Evolutionary conservation across 2,113 vertebrate species (phyloP), one percentile per base, ranked within the genome.

Genomic region (Eublepharis macularius): DNA sequence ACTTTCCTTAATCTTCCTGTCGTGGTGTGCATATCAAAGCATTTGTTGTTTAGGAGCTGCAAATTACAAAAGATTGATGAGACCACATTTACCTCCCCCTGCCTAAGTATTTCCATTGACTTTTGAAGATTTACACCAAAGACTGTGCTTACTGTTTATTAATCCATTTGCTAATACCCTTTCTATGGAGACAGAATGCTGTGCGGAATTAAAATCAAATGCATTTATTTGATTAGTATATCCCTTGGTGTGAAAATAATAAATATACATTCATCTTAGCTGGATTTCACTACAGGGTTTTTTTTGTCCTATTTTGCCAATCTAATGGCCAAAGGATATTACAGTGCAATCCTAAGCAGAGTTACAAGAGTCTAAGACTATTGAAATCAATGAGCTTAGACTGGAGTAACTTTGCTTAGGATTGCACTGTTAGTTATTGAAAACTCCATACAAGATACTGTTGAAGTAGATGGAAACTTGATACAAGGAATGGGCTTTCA

Each of bases 91-190:
- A 70, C 60, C 32, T n/a, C n/a, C n/a, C n/a, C n/a, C n/a, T n/a
- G n/a, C 2, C n/a, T 63, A 36, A 82, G 39, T 86, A 79, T 65
- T 86, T 88, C 32, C 47, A 79, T 66, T 76, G 82, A 76, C 41
- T 45, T 76, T 41, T 17, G 41, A 76, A 21, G 57, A 66, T 36
- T 49, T 2, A 75, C 70, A 49, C n/a, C 57, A 36, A n/a, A 45
- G 72, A 76, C 5, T 36, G 2, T 12, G 65, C n/a, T 76, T 60
- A 65, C n/a, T 66, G n/a, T 47, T 76, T 49, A 65, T 76, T 83
- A 75, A 75, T 83, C 54, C 41, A 47, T 83, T 83, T 75, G 68
- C 54, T 83, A 83, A 82, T 73, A 49, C 36, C 16, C 45, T 82
- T 70, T 72, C 80, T 49, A 60, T 60, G 81, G 34, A 73, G 36